A percentile compares a stretch with the other conserved stretches of the same genome.
phyloP scores from a whole-genome alignment of 2,888 invertebrate species.

The Argyresthia goedartella region DNA sequence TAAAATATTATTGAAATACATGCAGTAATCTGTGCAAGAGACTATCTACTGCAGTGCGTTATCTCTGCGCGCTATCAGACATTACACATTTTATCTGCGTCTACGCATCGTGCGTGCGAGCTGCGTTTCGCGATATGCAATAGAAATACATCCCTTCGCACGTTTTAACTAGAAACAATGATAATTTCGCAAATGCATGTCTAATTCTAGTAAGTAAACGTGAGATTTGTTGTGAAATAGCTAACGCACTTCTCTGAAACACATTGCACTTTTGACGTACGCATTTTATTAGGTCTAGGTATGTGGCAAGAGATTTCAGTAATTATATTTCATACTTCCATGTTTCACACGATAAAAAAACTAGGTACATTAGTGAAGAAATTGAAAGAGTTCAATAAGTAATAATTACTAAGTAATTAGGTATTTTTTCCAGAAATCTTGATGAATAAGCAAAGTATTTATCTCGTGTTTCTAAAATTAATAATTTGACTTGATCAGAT shows the following conservation, averaged over 20 bases:
- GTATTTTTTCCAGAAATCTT: no score
- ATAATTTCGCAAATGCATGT: conserved; percentile 57
- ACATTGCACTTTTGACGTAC: no score
- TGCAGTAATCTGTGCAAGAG: conserved; percentile 22
- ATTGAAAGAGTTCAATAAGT: no score
- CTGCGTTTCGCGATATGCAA: conserved; percentile 54
- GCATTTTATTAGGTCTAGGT: no score
- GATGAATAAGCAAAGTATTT: no score
- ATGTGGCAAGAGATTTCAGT: no score
- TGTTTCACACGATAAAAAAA: no score
- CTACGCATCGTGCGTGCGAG: conserved; percentile 47
- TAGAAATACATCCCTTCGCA: conserved; percentile 23
- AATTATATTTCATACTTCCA: no score
- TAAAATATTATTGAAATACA: neutral
- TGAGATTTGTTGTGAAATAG: conserved; percentile 50
- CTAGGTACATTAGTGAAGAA: no score
- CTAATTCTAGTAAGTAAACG: conserved; percentile 33
- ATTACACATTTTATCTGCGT: conserved; percentile 55
- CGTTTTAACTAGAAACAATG: conserved; percentile 22
- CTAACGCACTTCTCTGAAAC: neutral
- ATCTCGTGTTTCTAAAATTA: no score
- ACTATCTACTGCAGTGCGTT: conserved; percentile 35
- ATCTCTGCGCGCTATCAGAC: conserved; percentile 46
- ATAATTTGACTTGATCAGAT: no score
- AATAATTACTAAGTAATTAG: no score